Conservation (phyloP, 2,888 invertebrate genomes). For the Neoitamus cyanurus region DNA sequence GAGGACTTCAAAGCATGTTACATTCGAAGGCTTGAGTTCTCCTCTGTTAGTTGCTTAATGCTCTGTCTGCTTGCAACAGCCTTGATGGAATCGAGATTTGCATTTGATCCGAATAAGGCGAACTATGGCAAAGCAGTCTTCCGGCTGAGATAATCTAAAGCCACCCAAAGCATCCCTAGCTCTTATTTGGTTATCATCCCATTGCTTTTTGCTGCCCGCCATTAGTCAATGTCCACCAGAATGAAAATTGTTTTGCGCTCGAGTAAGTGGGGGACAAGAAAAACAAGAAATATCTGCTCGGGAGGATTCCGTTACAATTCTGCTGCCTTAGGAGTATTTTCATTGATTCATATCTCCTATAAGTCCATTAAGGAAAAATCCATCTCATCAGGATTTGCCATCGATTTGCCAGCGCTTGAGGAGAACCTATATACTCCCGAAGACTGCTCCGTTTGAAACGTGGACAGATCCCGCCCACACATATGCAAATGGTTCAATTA, state of each 20-base stretch:
- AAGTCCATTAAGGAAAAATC: conserved; percentile 22
- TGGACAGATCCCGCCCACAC: background rate
- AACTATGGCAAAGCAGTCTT: background rate
- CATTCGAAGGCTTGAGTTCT: background rate
- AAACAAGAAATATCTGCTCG: background rate
- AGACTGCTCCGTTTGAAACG: background rate
- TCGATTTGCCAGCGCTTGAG: background rate
- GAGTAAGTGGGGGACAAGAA: conserved; percentile 1
- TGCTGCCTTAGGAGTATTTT: conserved; percentile 4
- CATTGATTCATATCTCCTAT: conserved; percentile 12
- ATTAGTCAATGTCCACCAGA: conserved; percentile 19
- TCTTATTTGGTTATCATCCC: background rate
- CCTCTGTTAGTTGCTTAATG: background rate
- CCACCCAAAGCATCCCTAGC: background rate
- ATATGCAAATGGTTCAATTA: background rate
- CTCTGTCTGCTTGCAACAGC: background rate
- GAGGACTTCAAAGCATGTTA: background rate
- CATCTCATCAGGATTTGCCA: conserved; percentile 23
- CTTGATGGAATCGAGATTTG: background rate
- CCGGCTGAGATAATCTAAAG: background rate
- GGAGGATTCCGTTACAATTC: background rate
- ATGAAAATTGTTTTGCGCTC: conserved; percentile 9
- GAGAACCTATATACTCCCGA: background rate
- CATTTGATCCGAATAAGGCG: background rate
- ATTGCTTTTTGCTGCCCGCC: background rate